Conservation (phyloP, 2,797 vertebrate genomes). For the Enteromius radiatus region DNA sequence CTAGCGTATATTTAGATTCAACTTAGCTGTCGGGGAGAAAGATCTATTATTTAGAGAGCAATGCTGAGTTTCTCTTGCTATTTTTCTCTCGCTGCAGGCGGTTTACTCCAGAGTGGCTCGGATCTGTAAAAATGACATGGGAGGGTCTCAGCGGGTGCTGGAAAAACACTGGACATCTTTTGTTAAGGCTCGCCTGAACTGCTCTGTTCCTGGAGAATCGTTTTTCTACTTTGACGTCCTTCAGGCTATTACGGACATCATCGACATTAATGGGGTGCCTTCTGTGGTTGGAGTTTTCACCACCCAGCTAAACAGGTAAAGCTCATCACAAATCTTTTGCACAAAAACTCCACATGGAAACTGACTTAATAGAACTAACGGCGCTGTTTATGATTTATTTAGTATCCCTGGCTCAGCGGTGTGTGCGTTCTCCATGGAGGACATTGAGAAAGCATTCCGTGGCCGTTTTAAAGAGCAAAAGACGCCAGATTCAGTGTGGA, state of each 20-base stretch:
- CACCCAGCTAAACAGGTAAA: constrained; percentile 97
- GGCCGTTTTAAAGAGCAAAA: constrained; percentile 99
- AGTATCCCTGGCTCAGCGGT: constrained; percentile 98
- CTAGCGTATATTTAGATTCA: constrained; percentile 33
- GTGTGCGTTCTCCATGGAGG: constrained; percentile 96
- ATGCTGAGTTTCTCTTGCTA: constrained; percentile 59
- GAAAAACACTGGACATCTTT: constrained; percentile 99
- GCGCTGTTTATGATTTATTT: constrained; percentile 29
- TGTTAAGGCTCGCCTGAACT: constrained; percentile 95
- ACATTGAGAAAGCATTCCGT: constrained; percentile 94
- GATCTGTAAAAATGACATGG: constrained; percentile 97
- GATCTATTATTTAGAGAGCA: constrained; percentile 73
- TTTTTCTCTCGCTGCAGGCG: constrained; percentile 76
- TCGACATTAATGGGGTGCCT: constrained; percentile 89
- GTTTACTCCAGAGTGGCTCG: constrained; percentile 97
- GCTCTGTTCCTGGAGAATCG: constrained; percentile 95
- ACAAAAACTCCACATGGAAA: background rate
- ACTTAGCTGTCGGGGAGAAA: constrained; percentile 59
- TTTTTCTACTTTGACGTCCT: constrained; percentile 99
- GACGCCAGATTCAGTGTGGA: constrained; percentile 97
- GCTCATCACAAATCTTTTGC: constrained; percentile 41
- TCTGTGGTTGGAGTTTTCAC: constrained; percentile 95
- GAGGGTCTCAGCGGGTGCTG: constrained; percentile 94
- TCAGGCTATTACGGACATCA: constrained; percentile 95
- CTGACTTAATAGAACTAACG: background rate